Evolutionary conservation across 2,797 vertebrate genomes (phyloP).

Genomic region (Acanthornis magna): DNA sequence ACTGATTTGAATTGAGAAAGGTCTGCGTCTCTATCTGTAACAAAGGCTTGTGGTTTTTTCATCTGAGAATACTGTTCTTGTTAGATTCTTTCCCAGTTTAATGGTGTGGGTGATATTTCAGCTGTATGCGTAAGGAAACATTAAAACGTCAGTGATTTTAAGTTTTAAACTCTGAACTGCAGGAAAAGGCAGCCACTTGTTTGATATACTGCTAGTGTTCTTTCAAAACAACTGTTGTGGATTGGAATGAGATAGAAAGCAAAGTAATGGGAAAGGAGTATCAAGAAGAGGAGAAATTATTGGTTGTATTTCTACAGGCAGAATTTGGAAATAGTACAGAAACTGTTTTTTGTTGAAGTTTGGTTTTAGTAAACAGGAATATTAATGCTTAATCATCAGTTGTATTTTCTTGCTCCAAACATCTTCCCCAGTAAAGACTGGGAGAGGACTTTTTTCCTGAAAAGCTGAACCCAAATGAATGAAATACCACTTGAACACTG

Average conservation of each 20-base stretch:
- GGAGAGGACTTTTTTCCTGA: background rate
- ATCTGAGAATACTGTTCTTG: background rate
- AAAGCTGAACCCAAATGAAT: background rate
- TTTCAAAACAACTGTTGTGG: background rate
- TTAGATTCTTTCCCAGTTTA: background rate
- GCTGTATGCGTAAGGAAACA: background rate
- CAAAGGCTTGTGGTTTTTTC: background rate
- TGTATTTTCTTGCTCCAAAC: background rate
- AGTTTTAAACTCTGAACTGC: background rate
- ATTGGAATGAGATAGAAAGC: background rate
- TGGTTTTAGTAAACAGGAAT: background rate
- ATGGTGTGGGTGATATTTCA: background rate
- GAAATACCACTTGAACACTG: background rate
- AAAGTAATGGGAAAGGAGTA: background rate
- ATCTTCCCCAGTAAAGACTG: background rate
- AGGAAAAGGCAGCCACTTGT: background rate
- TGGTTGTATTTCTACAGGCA: background rate
- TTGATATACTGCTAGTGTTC: background rate
- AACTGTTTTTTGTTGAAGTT: background rate
- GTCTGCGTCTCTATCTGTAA: background rate
- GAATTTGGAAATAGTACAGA: background rate
- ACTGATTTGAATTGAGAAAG: background rate
- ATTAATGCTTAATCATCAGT: background rate
- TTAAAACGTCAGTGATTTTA: background rate
- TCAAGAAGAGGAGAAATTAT: background rate